Conservation (phyloP, 2,888 invertebrate genomes). For the Thymelicus acteon region DNA sequence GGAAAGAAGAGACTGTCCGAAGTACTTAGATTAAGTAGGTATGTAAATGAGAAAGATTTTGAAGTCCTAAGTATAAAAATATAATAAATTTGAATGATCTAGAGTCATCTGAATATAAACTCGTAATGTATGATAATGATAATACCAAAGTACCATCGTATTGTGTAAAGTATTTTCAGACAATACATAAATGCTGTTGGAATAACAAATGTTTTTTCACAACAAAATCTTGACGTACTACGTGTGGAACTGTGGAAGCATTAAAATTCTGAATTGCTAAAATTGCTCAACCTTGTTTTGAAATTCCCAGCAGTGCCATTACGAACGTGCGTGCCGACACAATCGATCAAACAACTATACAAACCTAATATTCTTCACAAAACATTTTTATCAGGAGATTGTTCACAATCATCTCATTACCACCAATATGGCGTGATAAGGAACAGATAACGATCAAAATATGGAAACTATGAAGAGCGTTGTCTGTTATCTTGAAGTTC, state of each 20-base stretch:
- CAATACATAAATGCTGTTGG: neutral
- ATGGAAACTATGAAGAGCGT: neutral
- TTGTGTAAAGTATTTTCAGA: neutral
- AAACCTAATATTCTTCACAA: constrained; percentile 47
- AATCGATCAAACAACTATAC: constrained; percentile 64
- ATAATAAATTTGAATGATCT: too few relatives aligned
- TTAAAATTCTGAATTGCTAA: constrained; percentile 26
- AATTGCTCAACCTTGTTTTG: constrained; percentile 28
- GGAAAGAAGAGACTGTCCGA: too few relatives aligned
- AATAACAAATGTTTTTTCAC: constrained; percentile 1
- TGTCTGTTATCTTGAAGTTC: neutral
- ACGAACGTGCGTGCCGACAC: constrained; percentile 28
- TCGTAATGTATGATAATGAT: neutral
- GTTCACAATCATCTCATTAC: constrained; percentile 62
- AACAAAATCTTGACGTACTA: constrained; percentile 4
- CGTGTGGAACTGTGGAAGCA: constrained; percentile 6
- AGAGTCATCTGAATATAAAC: neutral
- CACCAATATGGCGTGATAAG: constrained; percentile 50
- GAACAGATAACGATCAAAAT: constrained; percentile 35
- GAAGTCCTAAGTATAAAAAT: too few relatives aligned
- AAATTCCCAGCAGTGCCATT: constrained; percentile 24
- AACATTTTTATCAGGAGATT: constrained; percentile 65
- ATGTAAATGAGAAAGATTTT: too few relatives aligned
- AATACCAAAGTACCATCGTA: neutral
- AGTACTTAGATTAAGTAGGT: too few relatives aligned